Conservation (phyloP, 2,113 vertebrate species). For the Dissostichus mawsoni region DNA sequence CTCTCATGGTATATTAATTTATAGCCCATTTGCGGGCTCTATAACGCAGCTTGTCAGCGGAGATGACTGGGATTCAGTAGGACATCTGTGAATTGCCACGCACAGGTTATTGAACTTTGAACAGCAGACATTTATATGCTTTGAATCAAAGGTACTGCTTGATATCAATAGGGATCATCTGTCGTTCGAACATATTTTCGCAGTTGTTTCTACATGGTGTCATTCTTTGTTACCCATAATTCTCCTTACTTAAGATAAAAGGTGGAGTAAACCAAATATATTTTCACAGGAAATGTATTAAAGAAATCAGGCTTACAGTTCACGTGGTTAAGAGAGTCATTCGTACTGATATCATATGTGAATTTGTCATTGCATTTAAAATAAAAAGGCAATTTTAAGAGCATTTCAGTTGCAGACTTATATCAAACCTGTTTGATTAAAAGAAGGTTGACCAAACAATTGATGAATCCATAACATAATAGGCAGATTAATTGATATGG, state of each 20-base stretch:
- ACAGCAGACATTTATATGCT: constrained; percentile 73
- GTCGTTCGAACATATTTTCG: constrained; percentile 42
- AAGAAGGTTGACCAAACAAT: background rate
- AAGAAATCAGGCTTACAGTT: constrained; percentile 39
- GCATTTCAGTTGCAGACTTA: constrained; percentile 3
- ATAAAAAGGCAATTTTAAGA: background rate
- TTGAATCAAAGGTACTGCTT: constrained; percentile 70
- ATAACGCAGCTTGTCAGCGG: constrained; percentile 69
- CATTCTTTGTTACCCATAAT: constrained; percentile 50
- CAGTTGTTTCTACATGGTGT: constrained; percentile 43
- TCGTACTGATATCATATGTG: constrained; percentile 17
- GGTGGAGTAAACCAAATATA: constrained; percentile 34
- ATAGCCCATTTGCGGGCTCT: constrained; percentile 79
- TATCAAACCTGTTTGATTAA: constrained; percentile 13
- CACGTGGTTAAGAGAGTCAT: constrained; percentile 41
- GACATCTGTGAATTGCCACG: constrained; percentile 73
- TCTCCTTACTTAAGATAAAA: constrained; percentile 27
- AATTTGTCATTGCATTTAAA: constrained; percentile 40
- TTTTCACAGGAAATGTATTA: constrained; percentile 26
- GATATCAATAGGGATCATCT: constrained; percentile 67
- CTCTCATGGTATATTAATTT: constrained; percentile 84
- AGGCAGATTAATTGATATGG: too few relatives aligned
- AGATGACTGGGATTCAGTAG: constrained; percentile 74
- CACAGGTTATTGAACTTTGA: constrained; percentile 81
- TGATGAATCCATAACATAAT: background rate